Conservation (phyloP, 2,113 vertebrate species). For the Cinclus cinclus region DNA sequence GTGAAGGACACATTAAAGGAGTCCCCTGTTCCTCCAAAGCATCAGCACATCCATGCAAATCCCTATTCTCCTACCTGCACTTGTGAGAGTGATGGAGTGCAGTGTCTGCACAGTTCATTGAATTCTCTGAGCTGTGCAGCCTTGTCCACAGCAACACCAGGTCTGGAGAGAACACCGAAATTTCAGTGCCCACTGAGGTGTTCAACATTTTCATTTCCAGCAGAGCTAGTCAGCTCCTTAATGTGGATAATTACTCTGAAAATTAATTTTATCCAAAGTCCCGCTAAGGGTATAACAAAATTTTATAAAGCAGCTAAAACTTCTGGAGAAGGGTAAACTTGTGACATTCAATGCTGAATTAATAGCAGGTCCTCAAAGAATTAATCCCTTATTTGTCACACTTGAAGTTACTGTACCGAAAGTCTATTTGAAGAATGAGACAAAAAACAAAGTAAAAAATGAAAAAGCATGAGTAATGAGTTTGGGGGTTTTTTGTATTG, state of each 20-base stretch:
- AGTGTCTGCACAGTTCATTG: background rate
- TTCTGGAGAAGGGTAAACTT: constrained; percentile 21
- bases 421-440: background rate
- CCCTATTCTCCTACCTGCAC: constrained; percentile 23
- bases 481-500: background rate
- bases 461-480: background rate
- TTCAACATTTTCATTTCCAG: background rate
- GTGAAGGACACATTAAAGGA: constrained; percentile 55
- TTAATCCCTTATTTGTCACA: constrained; percentile 15
- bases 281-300: background rate
- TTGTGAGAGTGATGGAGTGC: constrained; percentile 44
- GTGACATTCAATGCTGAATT: constrained; percentile 14
- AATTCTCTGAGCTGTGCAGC: background rate
- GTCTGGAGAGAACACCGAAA: background rate
- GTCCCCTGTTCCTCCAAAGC: constrained; percentile 6
- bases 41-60: constrained; percentile 46
- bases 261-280: background rate
- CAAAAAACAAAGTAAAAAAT: background rate
- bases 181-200: background rate
- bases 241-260: background rate
- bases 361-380: constrained; percentile 26
- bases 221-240: background rate
- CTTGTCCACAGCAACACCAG: background rate
- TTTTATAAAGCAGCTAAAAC: constrained; percentile 35
- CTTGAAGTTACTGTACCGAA: background rate